Base-by-base conservation (phyloP, 2,888 invertebrate genomes). In the Drosophila dives region DNA sequence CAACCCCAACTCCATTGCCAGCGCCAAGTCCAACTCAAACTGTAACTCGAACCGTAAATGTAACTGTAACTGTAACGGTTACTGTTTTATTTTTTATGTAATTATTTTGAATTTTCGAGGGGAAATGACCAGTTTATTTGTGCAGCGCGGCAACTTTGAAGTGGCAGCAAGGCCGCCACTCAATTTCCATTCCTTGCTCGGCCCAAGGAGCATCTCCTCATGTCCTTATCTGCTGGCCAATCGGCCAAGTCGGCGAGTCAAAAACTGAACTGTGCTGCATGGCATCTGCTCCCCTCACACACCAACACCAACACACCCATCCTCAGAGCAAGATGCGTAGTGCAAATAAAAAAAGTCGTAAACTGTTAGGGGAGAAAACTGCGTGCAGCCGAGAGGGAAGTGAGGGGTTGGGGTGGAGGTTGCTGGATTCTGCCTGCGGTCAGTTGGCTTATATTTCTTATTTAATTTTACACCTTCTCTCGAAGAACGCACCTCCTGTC, bases 331-430 rank as follows among this genome's bases (percentile, higher is more conserved):
- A 73, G 74, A 61, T 69, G 68, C 64, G 72, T 80, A 68, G 59
- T 68, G 80, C 76, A 89, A 87, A 87, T 82, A 87, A 77, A 87
- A 87, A 81, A 75, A 81, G 66, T 78, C 81, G 72, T 86, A 80
- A 84, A 75, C 74, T 75, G 69, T 36, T 51, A 12, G 42, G 34
- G 50, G 62, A 6, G 56, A 49, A 38, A 26, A 15, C 23, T 50
- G 8, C 17, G 34, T 8, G 12, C 12, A 10, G 38, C 1, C 5
- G 55, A 20, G 33, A 20, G 23, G 2, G 8, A 11, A 40, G 17
- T 34, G 51, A 50, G 51, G 10, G 38, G 15, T 23, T 23, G 56
- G 7, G 32, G 50, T 38, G 15, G 7, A 34, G 23, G 56, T 29
- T 54, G 26, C 38, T 20, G 23, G 42, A 38, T 61, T 63, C 36